Evolutionary conservation across 2,113 vertebrate genomes (phyloP), one percentile per base, ranked within the genome.

Genomic region (Carassius carassius): DNA sequence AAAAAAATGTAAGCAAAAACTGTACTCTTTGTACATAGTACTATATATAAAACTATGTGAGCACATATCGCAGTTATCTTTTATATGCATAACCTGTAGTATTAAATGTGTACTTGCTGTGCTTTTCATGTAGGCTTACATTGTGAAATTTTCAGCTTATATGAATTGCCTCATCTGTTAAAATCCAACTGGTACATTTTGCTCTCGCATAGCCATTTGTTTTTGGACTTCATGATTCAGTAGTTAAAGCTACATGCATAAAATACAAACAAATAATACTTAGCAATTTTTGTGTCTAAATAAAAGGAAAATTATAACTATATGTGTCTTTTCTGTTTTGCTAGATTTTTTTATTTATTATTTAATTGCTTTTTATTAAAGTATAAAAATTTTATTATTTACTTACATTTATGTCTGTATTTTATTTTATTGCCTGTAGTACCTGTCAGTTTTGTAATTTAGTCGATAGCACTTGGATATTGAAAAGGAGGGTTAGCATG

Each of bases 81-180:
- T 84, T 80, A 73, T 90, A 83, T 87, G 82, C 90, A 49, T 76
- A 81, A 87, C 35, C 86, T 63, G 83, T 89, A 84, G 65, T 90
- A 84, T 74, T 78, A 70, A 86, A 17, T 79, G 79, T 89, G 85
- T 89, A 84, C 81, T 91, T 88, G 77, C 72, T 89, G 86, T 87
- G 82, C 73, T 85, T 72, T 85, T 86, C 86, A 78, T 69, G 63
- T 87, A 58, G 76, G 72, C 78, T 77, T 86, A 83, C 62, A 67
- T 37, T 69, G 78, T 87, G 86, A 84, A 72, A 74, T 81, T 83
- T 87, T 80, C 63, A 85, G 35, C 72, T 84, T 76, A 82, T 86
- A 82, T 80, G 6, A 83, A 85, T 87, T 60, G 63, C 86, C 63
- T 86, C 54, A 63, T 86, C 77, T 85, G 77, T 87, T 87, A 10